These are phyloP conservation scores for Cavia aperea DNA, from an alignment of 2,113 vertebrate genomes.

Conservation along the genomic window DNA sequence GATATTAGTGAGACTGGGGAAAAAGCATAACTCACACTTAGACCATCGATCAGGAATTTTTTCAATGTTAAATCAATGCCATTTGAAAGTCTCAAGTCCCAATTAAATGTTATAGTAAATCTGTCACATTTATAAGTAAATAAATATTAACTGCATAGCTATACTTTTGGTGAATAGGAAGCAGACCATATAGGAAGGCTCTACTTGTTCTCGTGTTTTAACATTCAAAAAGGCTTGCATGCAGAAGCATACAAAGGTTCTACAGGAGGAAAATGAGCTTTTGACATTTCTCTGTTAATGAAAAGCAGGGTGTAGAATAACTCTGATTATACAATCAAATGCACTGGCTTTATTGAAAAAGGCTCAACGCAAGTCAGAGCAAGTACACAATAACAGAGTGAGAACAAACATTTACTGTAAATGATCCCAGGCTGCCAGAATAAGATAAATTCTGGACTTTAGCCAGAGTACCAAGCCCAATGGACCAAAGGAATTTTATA, in stretches of 20 bases:
- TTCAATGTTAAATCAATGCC: not conserved
- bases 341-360: constrained; percentile 5
- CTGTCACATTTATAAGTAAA: not conserved
- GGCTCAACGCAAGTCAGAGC: not conserved
- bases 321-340: not conserved
- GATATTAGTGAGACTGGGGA: not conserved
- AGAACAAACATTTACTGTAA: constrained; percentile 38
- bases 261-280: not conserved
- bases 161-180: not conserved
- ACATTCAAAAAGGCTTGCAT: not conserved
- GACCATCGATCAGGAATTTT: not conserved
- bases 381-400: constrained; percentile 34
- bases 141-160: not conserved
- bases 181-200: not conserved
- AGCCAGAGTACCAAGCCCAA: not conserved
- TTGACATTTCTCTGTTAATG: constrained; percentile 34
- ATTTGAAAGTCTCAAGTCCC: not conserved
- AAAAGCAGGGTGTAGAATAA: not conserved
- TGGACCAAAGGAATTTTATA: constrained; percentile 42
- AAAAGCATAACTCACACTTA: not conserved
- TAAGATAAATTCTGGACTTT: constrained; percentile 44
- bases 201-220: not conserved
- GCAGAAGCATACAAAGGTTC: not conserved
- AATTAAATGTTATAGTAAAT: not conserved
- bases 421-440: not conserved